phyloP scores from a whole-genome alignment of 1,140 invertebrate species.

The Pemphigus obesinymphae region DNA sequence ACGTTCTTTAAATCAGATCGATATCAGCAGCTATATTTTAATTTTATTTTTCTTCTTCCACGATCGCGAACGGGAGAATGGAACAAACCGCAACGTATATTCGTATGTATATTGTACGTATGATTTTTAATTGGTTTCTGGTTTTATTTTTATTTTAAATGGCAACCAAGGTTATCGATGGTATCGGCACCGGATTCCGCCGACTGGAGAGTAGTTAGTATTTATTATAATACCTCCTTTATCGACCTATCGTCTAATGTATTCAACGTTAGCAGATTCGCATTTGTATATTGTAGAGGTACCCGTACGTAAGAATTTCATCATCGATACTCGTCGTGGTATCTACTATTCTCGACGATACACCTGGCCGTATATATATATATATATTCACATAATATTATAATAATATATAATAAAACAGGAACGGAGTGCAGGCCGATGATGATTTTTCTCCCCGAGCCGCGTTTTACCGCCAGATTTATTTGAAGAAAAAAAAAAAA shows the following conservation, averaged over 20 bases:
- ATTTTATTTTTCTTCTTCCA: not conserved
- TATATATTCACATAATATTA: too few relatives aligned
- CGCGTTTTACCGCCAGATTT: not conserved
- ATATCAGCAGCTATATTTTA: not conserved
- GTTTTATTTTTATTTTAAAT: not conserved
- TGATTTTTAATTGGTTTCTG: constrained; percentile 38
- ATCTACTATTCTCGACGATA: not conserved
- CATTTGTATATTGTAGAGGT: constrained; percentile 2
- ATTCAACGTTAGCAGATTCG: not conserved
- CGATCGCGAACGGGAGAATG: not conserved
- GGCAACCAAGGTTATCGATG: constrained; percentile 27
- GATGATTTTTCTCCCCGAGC: not conserved
- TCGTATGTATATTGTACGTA: not conserved
- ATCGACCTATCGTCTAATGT: not conserved
- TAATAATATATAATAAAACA: not conserved
- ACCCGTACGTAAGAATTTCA: not conserved
- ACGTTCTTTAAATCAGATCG: not conserved
- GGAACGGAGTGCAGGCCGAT: not conserved
- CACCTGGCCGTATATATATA: not conserved
- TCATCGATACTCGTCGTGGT: not conserved
- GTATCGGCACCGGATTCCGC: constrained; percentile 32
- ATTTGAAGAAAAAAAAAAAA: too few relatives aligned
- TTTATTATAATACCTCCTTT: not conserved
- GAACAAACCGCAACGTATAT: not conserved
- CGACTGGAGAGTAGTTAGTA: not conserved